Evolutionary conservation across 2,797 vertebrate species (phyloP), one percentile per base, ranked within the genome.

Genomic region (Trachops cirrhosus): DNA sequence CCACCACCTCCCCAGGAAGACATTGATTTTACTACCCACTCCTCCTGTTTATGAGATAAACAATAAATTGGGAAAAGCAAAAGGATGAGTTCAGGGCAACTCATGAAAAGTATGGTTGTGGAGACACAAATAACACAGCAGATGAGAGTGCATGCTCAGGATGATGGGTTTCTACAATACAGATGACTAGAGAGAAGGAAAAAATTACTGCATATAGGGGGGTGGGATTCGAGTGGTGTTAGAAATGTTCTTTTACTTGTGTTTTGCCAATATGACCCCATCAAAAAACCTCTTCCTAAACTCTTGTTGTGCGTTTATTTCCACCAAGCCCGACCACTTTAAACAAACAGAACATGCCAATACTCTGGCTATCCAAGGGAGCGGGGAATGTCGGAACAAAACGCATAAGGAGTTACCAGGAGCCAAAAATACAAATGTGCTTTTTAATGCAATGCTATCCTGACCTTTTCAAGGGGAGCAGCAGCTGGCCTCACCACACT

Each of bases 391-490:
- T 97, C 87, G 79, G 94, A 95, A 97, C 93, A 96, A 97, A 97
- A 98, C 96, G 95, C 96, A 97, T 94, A 96, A 97, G 6, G 84
- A 97, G 96, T 98, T 97, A 98, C 88, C 19, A 70, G 96, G 97
- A 97, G 95, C 95, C 73, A 95, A 95, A 98, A 94, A 88, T 97
- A 96, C 97, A 95, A 96, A 95, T 91, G 91, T 96, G 91, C 89
- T 57, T 2, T 96, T 97, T 96, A 98, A 98, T 96, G 96, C 93
- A 94, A 96, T 97, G 97, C 94, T 96, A 96, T 96, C 90, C 96
- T 98, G 98, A 98, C 98, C 98, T 98, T 98, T 98, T 96, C 97
- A 79, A 96, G 54, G 78, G 97, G 92, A 98, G 95, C 95, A 96
- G 96, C 97, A 98, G 98, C 98, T 98, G 97, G 97, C 91, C 97